These are phyloP conservation scores for Oreochromis niloticus DNA, from an alignment of 2,113 vertebrate species.

Conservation along the genomic window DNA sequence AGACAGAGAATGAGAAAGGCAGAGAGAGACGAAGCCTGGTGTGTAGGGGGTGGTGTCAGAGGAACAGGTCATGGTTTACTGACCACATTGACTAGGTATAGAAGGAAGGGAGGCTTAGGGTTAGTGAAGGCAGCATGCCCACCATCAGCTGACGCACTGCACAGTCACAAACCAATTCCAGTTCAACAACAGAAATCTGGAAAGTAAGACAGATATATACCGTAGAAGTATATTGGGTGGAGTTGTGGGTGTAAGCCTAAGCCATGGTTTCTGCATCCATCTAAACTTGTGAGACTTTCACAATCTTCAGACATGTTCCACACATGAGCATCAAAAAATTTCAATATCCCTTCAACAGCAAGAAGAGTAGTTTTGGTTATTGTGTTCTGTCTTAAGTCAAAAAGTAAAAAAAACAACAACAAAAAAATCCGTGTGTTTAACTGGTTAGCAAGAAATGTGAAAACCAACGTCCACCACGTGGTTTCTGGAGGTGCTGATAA, in stretches of 20 bases:
- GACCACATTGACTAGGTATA: slow-evolving; percentile 57
- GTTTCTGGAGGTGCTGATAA: not conserved
- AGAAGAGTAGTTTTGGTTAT: not conserved
- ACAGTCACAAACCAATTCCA: not conserved
- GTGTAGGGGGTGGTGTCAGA: not conserved
- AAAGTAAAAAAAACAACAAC: not conserved
- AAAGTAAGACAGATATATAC: not conserved
- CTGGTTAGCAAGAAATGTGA: not conserved
- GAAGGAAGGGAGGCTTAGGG: slow-evolving; percentile 24
- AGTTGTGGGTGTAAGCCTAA: not conserved
- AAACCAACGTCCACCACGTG: not conserved
- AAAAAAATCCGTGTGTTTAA: not conserved
- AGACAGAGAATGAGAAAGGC: not conserved
- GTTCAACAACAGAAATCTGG: not conserved
- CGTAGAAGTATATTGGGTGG: not conserved
- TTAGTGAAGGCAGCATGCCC: slow-evolving; percentile 9
- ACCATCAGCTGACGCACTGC: not conserved
- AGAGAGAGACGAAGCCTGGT: not conserved
- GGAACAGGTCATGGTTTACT: slow-evolving; percentile 62
- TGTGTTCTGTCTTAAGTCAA: not conserved
- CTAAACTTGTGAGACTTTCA: not conserved
- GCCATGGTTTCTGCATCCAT: not conserved
- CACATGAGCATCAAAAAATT: not conserved
- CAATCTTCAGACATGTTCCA: not conserved
- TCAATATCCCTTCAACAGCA: not conserved